phyloP scores from a whole-genome alignment of 2,888 invertebrate genomes.

The Ctenicera cuprea region DNA sequence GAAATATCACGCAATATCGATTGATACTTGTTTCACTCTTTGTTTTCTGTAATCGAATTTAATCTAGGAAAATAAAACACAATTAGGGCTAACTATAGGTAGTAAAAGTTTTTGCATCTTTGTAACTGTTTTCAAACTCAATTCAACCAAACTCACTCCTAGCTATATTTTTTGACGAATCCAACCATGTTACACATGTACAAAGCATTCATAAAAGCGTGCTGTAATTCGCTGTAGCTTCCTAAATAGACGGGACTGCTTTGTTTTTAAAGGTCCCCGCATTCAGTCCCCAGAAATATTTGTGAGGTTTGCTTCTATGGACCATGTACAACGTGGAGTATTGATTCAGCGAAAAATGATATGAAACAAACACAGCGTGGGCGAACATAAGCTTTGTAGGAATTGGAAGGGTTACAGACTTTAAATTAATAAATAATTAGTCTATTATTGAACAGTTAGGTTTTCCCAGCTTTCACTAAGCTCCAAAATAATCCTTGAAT shows the following conservation, averaged over 20 bases:
- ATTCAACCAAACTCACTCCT: not conserved
- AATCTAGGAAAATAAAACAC: no score
- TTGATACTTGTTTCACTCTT: no score
- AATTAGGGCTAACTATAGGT: no score
- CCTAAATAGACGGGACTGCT: not conserved
- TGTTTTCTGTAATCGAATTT: no score
- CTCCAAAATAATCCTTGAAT: not conserved
- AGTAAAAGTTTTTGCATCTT: no score
- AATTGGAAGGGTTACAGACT: conserved; percentile 7
- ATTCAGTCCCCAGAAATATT: conserved; percentile 8
- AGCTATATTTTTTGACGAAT: conserved; percentile 14
- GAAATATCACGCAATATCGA: no score
- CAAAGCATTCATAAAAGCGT: not conserved
- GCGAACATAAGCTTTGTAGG: not conserved
- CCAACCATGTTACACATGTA: not conserved
- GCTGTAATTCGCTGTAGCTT: not conserved
- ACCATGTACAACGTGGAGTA: not conserved
- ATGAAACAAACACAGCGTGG: conserved; percentile 19
- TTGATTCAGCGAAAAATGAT: conserved; percentile 23
- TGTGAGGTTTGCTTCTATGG: not conserved
- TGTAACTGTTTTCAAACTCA: not conserved
- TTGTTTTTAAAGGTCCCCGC: conserved; percentile 8
- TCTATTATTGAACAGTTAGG: conserved; percentile 18
- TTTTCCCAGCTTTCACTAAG: not conserved
- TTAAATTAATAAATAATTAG: conserved; percentile 26